Evolutionary conservation across 1,140 invertebrate species (phyloP), one percentile per base, ranked within the genome.

Genomic region (Leptoteleia sp.): DNA sequence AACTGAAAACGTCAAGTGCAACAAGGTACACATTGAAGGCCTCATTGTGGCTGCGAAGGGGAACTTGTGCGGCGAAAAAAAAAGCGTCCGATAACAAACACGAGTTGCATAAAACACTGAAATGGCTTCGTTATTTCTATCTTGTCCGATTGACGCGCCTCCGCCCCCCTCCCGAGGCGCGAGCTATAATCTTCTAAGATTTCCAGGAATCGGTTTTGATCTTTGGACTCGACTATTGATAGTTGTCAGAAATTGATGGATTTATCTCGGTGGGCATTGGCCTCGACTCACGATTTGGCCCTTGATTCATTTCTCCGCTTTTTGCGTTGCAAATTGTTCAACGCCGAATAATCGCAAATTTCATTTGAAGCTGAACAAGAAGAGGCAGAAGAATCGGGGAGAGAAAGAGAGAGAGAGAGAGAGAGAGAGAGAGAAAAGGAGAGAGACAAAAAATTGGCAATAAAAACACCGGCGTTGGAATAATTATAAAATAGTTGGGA

Each of bases 81-180:
- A 80, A 80, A 75, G 68, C 33, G 64, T 61, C 83, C 79, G 87
- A 88, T 88, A 88, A 87, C 79, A 55, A 70, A 81, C 45, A 45
- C 52, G 76, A 75, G 75, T 82, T 81, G 83, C 79, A 83, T 88
- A 85, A 88, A 82, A 84, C 83, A 82, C 81, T 85, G 85, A 88
- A 85, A 83, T 84, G 82, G 81, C 86, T 86, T 87, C 87, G 84
- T 88, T 88, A 87, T 85, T 88, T 87, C 81, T 85, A 85, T 88
- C 86, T 82, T 64, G 68, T 75, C 85, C 70, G 71, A 76, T 72
- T 80, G 19, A 43, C 54, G 37, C 40, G 8, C 17, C 37, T 37
- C 35, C 55, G 3, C 13, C 33, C 22, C 31, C 65, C 50, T 47
- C 12, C 70, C 40, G 52, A 3, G 22, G 22, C 35, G 54, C 42